Percentiles rank a stretch among this genome's conserved stretches.
phyloP scores from a whole-genome alignment of 2,888 invertebrate species.

The Heliothis peltigera region DNA sequence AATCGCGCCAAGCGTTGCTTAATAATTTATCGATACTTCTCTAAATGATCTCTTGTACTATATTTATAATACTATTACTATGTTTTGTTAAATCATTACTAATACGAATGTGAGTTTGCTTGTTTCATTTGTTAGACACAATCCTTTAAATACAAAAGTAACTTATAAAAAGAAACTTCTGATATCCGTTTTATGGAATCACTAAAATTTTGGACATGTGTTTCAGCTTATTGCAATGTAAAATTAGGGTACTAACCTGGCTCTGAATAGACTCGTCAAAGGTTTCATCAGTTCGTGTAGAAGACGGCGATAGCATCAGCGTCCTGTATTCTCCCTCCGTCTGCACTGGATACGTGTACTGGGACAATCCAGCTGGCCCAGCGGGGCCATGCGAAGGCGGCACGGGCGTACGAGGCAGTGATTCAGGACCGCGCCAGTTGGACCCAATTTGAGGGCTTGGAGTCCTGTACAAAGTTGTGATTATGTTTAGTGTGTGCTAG shows the following conservation, averaged over 20 bases:
- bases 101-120: no score
- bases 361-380: constrained; percentile 64
- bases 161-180: no score
- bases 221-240: background rate
- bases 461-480: constrained; percentile 68
- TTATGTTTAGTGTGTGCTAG: background rate
- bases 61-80: no score
- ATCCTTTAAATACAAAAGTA: no score
- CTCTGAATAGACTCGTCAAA: constrained; percentile 88
- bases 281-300: constrained; percentile 83
- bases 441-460: constrained; percentile 86
- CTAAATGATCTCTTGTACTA: no score
- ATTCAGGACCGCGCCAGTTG: constrained; percentile 88
- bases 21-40: no score
- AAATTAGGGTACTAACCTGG: constrained; percentile 83
- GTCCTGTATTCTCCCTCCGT: constrained; percentile 81
- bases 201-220: no score
- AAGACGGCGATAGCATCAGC: constrained; percentile 79
- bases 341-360: constrained; percentile 81
- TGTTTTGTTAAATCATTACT: no score
- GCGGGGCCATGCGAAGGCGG: constrained; percentile 75
- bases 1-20: no score
- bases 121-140: no score
- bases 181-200: no score
- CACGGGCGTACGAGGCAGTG: constrained; percentile 86